These are phyloP conservation scores for Nothura maculosa DNA, from an alignment of 2,797 vertebrate genomes.

Conservation along the genomic window DNA sequence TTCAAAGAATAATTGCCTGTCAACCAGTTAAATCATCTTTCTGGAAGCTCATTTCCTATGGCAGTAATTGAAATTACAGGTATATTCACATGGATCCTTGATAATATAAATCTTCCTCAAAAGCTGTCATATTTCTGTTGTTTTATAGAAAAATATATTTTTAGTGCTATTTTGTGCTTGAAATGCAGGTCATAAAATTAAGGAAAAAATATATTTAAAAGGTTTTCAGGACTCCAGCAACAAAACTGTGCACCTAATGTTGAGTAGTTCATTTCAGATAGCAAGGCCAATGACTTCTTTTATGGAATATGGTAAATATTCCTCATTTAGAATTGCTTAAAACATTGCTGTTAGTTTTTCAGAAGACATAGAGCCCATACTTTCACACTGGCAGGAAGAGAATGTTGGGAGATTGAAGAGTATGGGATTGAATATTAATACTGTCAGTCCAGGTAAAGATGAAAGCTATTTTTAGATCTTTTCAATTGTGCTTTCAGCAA, in stretches of 20 bases:
- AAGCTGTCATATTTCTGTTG: conserved; percentile 47
- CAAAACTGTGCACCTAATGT: conserved; percentile 6
- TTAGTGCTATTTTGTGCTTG: conserved; percentile 40
- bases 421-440: conserved; percentile 66
- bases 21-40: conserved; percentile 64
- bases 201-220: conserved; percentile 47
- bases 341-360: conserved; percentile 46
- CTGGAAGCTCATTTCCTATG: conserved; percentile 65
- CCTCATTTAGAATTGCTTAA: conserved; percentile 52
- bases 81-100: conserved; percentile 51
- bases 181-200: conserved; percentile 54
- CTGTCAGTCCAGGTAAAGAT: conserved; percentile 55
- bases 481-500: conserved; percentile 62
- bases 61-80: conserved; percentile 68
- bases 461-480: conserved; percentile 67
- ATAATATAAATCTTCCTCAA: conserved; percentile 62
- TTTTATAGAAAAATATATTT: conserved; percentile 60
- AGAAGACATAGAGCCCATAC: not conserved
- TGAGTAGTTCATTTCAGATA: conserved; percentile 53
- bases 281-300: conserved; percentile 38
- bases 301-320: conserved; percentile 11
- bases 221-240: conserved; percentile 37
- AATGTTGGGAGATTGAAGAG: conserved; percentile 23
- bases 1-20: conserved; percentile 68
- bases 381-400: conserved; percentile 34